Evolutionary conservation across 1,140 invertebrate species (phyloP).

Genomic region (Contarinia nasturtii): DNA sequence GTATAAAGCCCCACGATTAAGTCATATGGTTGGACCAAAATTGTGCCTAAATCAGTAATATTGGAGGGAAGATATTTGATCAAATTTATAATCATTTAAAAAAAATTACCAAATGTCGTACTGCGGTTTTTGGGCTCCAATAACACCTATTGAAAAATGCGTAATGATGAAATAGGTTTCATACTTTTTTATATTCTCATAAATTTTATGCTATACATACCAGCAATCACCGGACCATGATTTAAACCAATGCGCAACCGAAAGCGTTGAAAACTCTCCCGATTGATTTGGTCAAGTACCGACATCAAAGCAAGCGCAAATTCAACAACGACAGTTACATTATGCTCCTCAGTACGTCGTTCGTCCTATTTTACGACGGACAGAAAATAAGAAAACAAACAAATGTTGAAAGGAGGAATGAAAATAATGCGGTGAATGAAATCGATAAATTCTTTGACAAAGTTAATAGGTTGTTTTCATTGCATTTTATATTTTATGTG

Average conservation of each 20-base stretch:
- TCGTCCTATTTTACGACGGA: constrained; percentile 33
- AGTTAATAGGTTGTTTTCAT: not conserved
- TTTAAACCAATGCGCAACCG: constrained; percentile 82
- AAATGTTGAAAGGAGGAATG: not conserved
- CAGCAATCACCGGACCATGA: constrained; percentile 86
- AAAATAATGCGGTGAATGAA: constrained; percentile 8
- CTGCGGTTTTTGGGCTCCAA: constrained; percentile 91
- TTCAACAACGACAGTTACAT: constrained; percentile 77
- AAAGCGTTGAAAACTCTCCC: constrained; percentile 91
- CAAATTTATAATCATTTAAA: too few relatives aligned
- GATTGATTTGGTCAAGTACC: constrained; percentile 84
- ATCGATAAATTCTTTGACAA: not conserved
- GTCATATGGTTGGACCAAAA: too few relatives aligned
- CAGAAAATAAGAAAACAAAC: not conserved
- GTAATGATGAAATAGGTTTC: too few relatives aligned
- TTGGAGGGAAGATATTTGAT: too few relatives aligned
- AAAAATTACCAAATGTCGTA: constrained; percentile 73
- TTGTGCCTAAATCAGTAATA: too few relatives aligned
- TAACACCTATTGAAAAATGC: too few relatives aligned
- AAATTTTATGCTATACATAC: too few relatives aligned
- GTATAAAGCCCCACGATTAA: too few relatives aligned
- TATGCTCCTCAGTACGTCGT: constrained; percentile 60
- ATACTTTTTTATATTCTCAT: too few relatives aligned
- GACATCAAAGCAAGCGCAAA: constrained; percentile 85
- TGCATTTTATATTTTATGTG: not conserved